Base-by-base conservation (phyloP, 2,797 vertebrate genomes). In the Rachycentron canadum region DNA sequence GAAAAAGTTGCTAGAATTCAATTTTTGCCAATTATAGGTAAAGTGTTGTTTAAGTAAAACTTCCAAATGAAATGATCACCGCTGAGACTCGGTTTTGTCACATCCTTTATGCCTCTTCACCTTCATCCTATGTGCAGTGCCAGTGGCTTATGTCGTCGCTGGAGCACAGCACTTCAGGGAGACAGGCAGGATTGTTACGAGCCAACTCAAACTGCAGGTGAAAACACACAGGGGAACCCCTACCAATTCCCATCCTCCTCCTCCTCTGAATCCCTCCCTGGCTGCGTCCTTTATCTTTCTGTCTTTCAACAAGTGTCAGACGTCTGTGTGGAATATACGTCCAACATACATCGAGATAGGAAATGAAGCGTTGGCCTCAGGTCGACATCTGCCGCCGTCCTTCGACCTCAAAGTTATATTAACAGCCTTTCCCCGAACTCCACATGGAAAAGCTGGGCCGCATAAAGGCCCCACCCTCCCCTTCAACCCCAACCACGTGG, bases 401-500 rank as follows among this genome's bases (percentile, higher is more conserved):
- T 84, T 72, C 78, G 77, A 66, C 84, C 79, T 62, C 14, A 36
- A 40, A 61, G 60, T 64, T 70, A 64, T 84, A 79, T 76, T 82
- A 76, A 86, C 66, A 76, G 73, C 69, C 64, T 75, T 74, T 72
- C 52, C 66, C 58, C 73, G 9, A 53, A 68, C 82, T 73, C 78
- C 76, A 52, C 82, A 40, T 57, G 82, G 86, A 77, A 76, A 60
- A 76, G 73, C 78, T 79, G 62, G 65, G 77, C 55, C 83, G 64
- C 71, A 84, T 75, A 68, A 88, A 88, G 75, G 60, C 6, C 76
- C 55, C 5, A 74, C 55, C 65, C 69, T 5, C 75, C 50, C 64
- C 66, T 7, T 17, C 43, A 1, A 8, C 7, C 7, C 43, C 43
- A 1, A 8, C 7, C 16, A 43, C 17, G 4, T 17, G 14, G 26